phyloP scores from a whole-genome alignment of 2,888 invertebrate genomes.

The Machimus rusticus region DNA sequence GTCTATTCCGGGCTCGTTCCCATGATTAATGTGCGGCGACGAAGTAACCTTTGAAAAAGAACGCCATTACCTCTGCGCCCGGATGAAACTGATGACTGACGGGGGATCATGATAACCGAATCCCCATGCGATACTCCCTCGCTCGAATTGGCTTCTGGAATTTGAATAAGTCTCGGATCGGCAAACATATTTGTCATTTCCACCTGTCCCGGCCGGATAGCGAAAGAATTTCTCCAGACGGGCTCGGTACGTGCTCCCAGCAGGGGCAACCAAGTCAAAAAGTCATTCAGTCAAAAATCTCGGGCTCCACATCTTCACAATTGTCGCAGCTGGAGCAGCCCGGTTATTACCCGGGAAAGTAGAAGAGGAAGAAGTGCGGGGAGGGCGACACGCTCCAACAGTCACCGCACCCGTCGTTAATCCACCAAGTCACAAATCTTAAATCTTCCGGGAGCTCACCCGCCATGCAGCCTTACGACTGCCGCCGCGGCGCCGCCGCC shows the following conservation, averaged over 20 bases:
- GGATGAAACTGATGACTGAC: slow-evolving; percentile 36
- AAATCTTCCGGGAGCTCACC: background rate
- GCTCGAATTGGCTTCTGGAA: slow-evolving; percentile 15
- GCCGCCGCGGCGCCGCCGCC: background rate
- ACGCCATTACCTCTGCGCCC: slow-evolving; percentile 8
- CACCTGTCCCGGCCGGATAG: background rate
- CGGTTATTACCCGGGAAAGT: background rate
- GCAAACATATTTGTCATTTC: slow-evolving; percentile 24
- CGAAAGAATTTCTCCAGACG: background rate
- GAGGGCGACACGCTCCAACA: background rate
- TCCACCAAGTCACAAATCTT: background rate
- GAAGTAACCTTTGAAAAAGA: slow-evolving; percentile 21
- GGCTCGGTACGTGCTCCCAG: background rate
- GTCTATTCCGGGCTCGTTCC: slow-evolving; percentile 31
- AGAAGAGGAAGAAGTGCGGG: background rate
- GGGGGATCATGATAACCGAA: slow-evolving; percentile 34
- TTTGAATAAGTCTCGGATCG: slow-evolving; percentile 24
- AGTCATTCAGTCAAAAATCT: background rate
- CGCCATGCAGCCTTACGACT: background rate
- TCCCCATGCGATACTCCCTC: slow-evolving; percentile 6
- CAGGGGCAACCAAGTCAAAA: background rate
- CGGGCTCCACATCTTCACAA: background rate
- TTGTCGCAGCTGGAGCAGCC: background rate
- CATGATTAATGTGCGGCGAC: slow-evolving; percentile 38
- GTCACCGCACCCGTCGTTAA: background rate